A percentile compares a stretch with the other conserved stretches of the same genome.
phyloP scores from a whole-genome alignment of 1,140 invertebrate genomes.

The Drosophila lacteicornis region DNA sequence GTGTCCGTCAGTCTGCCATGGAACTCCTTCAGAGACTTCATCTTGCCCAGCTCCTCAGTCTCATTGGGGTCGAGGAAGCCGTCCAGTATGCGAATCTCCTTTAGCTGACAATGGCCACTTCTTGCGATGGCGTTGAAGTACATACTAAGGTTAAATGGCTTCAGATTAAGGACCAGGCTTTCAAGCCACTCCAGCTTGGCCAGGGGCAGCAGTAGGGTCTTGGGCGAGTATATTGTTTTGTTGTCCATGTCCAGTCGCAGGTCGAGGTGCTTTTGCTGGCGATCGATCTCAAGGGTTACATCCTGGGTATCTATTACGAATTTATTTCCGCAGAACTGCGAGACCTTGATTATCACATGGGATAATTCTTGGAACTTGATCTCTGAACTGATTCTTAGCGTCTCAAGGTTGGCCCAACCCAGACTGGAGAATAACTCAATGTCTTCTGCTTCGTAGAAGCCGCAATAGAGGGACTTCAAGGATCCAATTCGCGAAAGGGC shows the following conservation, averaged over 20 bases:
- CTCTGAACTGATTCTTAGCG: background rate
- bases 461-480: background rate
- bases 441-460: background rate
- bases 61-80: constrained; percentile 6
- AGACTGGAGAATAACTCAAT: background rate
- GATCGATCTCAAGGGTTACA: background rate
- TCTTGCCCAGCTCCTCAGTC: constrained; percentile 4
- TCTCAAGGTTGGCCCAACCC: background rate
- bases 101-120: background rate
- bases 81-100: background rate
- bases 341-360: background rate
- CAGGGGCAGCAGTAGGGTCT: background rate
- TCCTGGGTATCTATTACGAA: background rate
- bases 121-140: background rate
- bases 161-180: background rate
- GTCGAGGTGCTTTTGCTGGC: background rate
- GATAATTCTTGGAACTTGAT: background rate
- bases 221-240: background rate
- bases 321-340: background rate
- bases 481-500: background rate
- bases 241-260: background rate
- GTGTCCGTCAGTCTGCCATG: background rate
- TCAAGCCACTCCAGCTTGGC: background rate
- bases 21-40: constrained; percentile 3
- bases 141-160: background rate